A percentile compares a stretch with the other conserved stretches of the same genome.
Evolutionary conservation across 2,888 invertebrate species (phyloP).

Genomic region (Agonum fuliginosum): DNA sequence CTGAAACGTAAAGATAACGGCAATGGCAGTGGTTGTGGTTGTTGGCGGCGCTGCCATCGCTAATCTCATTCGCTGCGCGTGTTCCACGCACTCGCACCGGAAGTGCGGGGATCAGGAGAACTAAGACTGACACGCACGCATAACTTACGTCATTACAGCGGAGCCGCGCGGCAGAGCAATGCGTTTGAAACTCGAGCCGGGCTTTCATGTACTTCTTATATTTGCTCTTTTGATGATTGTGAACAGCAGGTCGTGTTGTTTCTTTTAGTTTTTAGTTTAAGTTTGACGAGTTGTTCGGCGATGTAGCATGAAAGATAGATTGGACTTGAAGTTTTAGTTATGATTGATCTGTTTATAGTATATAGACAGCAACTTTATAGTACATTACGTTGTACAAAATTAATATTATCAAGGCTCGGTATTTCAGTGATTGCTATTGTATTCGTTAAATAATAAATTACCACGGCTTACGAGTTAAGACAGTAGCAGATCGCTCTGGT

Average conservation of each 20-base stretch:
- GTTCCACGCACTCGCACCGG: slow-evolving; percentile 26
- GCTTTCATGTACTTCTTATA: slow-evolving; percentile 11
- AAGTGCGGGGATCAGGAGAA: slow-evolving; percentile 26
- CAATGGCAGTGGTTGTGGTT: neutral
- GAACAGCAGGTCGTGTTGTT: too few relatives aligned
- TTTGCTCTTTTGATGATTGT: slow-evolving; percentile 10
- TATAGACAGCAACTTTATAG: too few relatives aligned
- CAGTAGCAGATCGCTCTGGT: too few relatives aligned
- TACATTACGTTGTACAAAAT: too few relatives aligned
- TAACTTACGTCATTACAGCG: slow-evolving; percentile 9
- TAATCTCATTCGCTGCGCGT: slow-evolving; percentile 14
- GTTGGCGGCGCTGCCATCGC: neutral
- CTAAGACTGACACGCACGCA: slow-evolving; percentile 25
- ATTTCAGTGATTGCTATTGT: too few relatives aligned
- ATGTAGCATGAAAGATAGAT: too few relatives aligned
- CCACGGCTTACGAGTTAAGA: too few relatives aligned
- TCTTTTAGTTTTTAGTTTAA: too few relatives aligned
- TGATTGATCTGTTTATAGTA: too few relatives aligned
- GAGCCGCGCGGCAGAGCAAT: neutral
- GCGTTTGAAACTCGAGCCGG: slow-evolving; percentile 16
- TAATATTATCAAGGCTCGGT: too few relatives aligned
- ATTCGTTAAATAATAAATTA: too few relatives aligned
- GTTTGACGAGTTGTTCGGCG: neutral
- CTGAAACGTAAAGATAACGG: slow-evolving; percentile 36
- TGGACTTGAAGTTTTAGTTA: too few relatives aligned